Percentiles rank a stretch among this genome's conserved stretches.
phyloP scores from a whole-genome alignment of 2,113 vertebrate species.

The Sturnira hondurensis region DNA sequence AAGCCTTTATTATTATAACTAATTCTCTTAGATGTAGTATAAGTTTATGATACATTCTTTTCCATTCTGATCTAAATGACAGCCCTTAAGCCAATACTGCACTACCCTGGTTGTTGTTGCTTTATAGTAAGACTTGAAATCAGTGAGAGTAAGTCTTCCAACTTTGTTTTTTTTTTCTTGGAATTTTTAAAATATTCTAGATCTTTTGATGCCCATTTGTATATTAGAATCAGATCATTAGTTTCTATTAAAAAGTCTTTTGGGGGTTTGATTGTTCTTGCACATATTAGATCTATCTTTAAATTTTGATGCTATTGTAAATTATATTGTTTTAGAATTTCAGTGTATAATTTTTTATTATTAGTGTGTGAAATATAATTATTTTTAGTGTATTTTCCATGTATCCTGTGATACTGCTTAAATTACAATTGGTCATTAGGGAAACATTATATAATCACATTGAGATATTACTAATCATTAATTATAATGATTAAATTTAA shows the following conservation, averaged over 20 bases:
- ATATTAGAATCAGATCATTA: neutral
- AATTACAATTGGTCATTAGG: neutral
- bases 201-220: neutral
- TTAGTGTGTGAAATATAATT: neutral
- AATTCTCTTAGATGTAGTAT: neutral
- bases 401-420: neutral
- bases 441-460: neutral
- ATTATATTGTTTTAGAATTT: neutral
- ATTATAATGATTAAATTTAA: neutral
- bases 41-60: neutral
- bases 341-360: neutral
- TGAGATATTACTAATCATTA: neutral
- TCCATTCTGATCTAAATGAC: neutral
- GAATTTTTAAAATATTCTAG: neutral
- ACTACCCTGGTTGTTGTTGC: neutral
- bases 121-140: neutral
- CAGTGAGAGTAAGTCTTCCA: neutral
- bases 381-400: neutral
- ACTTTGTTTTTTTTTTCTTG: neutral
- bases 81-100: neutral
- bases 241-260: neutral
- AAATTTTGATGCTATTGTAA: neutral
- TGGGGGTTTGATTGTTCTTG: neutral
- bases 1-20: constrained; percentile 25
- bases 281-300: neutral